A percentile compares a stretch with the other conserved stretches of the same genome.
Evolutionary conservation across 2,797 vertebrate species (phyloP).

Genomic region (Crenuchus spilurus): DNA sequence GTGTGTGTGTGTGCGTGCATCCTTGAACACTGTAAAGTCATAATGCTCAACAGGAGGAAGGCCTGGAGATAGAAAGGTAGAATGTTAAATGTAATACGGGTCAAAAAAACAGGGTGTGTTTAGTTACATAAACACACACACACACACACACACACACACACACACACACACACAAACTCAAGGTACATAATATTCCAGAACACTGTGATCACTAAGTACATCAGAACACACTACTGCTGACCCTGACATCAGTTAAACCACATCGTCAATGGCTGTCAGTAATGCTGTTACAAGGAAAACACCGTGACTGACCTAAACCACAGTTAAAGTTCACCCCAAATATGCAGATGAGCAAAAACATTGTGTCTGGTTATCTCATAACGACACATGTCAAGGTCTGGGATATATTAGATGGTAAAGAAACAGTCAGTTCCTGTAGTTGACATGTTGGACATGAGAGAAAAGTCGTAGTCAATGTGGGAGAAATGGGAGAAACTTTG

Average conservation of each 20-base stretch:
- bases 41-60: constrained; percentile 4
- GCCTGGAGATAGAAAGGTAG: background rate
- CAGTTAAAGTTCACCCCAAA: background rate
- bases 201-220: background rate
- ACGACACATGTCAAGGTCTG: no score
- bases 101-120: constrained; percentile 5
- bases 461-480: no score
- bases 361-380: no score
- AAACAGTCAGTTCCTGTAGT: no score
- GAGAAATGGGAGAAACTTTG: no score
- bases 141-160: constrained; percentile 14
- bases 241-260: no score
- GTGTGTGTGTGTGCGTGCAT: background rate
- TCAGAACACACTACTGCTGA: no score
- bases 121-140: background rate
- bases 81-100: background rate
- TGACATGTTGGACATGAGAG: no score
- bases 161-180: constrained; percentile 9
- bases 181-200: constrained; percentile 1
- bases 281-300: background rate
- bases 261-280: background rate
- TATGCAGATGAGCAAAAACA: background rate
- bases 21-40: background rate
- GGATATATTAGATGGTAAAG: no score
- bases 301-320: background rate